These are phyloP conservation scores for Spodoptera frugiperda DNA, from an alignment of 1,140 invertebrate species.

Conservation along the genomic window DNA sequence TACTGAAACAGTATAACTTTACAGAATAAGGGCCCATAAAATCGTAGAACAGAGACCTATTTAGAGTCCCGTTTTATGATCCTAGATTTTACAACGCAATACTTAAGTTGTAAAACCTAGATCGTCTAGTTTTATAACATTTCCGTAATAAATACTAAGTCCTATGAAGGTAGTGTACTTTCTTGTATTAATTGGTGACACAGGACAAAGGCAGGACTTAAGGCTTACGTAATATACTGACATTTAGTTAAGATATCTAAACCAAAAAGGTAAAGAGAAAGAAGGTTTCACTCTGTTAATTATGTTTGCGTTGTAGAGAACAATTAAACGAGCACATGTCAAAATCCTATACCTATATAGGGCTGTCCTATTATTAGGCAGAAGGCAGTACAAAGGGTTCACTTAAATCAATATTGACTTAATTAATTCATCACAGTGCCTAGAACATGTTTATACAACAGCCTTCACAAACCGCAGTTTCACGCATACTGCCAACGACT, in stretches of 20 bases:
- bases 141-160: no score
- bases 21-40: neutral
- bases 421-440: constrained; percentile 50
- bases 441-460: constrained; percentile 39
- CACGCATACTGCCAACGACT: neutral
- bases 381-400: constrained; percentile 1
- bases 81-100: neutral
- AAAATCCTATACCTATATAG: constrained; percentile 4
- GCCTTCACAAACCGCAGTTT: constrained; percentile 28
- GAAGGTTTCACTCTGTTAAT: no score
- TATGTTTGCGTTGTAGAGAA: no score
- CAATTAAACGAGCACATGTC: constrained; percentile 9
- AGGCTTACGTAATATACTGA: no score
- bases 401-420: constrained; percentile 54
- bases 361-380: constrained; percentile 1
- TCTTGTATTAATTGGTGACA: no score
- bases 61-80: constrained; percentile 13
- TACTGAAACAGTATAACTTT: neutral
- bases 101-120: no score
- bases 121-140: no score
- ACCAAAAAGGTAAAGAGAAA: no score
- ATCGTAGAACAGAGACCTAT: neutral
- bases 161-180: no score
- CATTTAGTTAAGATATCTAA: no score
- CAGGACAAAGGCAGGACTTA: no score